Evolutionary conservation across 1,140 invertebrate genomes (phyloP).

Genomic region (Listronotus bonariensis): DNA sequence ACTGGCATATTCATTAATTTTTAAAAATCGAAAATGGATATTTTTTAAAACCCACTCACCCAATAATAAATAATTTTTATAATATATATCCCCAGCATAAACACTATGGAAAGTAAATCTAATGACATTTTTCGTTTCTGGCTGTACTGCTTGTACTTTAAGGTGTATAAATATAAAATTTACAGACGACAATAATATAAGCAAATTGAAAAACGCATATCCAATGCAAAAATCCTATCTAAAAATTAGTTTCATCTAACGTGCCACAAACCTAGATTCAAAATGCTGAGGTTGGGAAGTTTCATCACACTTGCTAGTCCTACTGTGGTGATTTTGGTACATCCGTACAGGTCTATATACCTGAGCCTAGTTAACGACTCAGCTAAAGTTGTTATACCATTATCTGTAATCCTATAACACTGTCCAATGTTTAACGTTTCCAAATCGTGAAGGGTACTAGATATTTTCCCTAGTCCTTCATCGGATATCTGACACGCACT

Average conservation of each 20-base stretch:
- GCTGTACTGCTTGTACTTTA: no score
- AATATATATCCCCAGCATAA: constrained; percentile 10
- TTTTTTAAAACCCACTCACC: no score
- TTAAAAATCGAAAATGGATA: not conserved
- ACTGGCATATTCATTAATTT: not conserved
- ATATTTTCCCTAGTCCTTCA: constrained; percentile 83
- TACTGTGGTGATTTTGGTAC: constrained; percentile 83
- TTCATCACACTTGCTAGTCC: constrained; percentile 88
- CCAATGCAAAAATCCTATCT: constrained; percentile 18
- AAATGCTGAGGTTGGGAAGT: constrained; percentile 78
- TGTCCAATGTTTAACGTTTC: constrained; percentile 93
- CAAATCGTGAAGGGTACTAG: constrained; percentile 80
- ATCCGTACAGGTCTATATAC: constrained; percentile 94
- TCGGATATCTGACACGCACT: constrained; percentile 93
- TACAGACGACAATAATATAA: constrained; percentile 8
- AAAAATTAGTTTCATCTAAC: constrained; percentile 71
- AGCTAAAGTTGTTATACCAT: constrained; percentile 77
- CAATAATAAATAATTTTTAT: no score
- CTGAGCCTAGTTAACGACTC: constrained; percentile 78
- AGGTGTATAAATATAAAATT: not conserved
- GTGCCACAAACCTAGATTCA: constrained; percentile 90
- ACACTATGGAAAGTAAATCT: constrained; percentile 5
- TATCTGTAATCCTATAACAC: constrained; percentile 87
- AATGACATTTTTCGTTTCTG: constrained; percentile 26
- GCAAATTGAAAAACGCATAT: constrained; percentile 9